Conservation (phyloP, 2,888 invertebrate species). For the Nemotelus pantherinus region DNA sequence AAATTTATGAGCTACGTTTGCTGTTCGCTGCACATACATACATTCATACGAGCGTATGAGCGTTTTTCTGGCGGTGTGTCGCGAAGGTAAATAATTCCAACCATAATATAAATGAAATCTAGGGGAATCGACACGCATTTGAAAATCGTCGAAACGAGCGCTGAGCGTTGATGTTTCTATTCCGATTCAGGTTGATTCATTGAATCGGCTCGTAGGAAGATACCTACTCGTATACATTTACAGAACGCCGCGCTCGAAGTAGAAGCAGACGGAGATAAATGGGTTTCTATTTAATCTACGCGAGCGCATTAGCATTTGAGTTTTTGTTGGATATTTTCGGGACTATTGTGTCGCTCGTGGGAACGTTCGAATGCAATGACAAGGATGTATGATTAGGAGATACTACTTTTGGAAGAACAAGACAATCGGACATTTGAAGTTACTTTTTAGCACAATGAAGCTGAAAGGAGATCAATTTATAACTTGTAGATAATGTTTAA, state of each 20-base stretch:
- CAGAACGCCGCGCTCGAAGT: not conserved
- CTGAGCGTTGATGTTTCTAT: conserved; percentile 25
- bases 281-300: conserved; percentile 16
- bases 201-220: conserved; percentile 20
- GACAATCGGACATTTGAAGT: too few species aligned
- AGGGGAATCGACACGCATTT: not conserved
- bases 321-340: not conserved
- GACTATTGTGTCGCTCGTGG: not conserved
- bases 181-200: conserved; percentile 26
- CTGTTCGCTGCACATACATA: not conserved
- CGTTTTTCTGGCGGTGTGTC: not conserved
- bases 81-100: not conserved
- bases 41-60: not conserved
- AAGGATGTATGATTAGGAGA: too few species aligned
- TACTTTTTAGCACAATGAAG: too few species aligned
- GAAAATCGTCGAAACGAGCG: not conserved
- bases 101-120: not conserved
- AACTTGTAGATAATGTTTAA: too few species aligned
- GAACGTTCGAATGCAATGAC: not conserved
- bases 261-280: conserved; percentile 15
- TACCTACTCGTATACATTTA: too few species aligned
- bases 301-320: conserved; percentile 26
- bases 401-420: too few species aligned
- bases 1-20: conserved; percentile 48
- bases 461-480: too few species aligned